Base-by-base conservation (phyloP, 2,888 invertebrate species). In the Drosophila peninsularis region DNA sequence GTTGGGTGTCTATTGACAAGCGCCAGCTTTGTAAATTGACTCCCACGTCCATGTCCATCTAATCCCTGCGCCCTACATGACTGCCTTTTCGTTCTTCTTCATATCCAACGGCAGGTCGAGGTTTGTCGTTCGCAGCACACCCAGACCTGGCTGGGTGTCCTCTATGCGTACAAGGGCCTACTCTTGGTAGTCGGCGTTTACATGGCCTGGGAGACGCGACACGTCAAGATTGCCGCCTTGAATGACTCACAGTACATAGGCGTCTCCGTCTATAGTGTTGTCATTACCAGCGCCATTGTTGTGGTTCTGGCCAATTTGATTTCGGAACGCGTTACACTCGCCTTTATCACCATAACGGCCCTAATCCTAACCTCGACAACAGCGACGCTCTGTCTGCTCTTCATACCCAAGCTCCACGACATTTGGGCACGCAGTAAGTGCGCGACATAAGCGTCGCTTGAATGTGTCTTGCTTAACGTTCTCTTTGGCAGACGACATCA, bases 191-290 rank as follows among this genome's bases (percentile, higher is more conserved):
- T 98, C 69, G 98, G 98, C 0, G 96, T 97, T 5, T 98, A 97
- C 93, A 98, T 98, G 98, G 98, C 98, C 0, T 98, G 98, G 98
- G 97, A 98, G 93, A 98, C 98, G 11, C 94, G 97, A 56, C 96
- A 96, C 91, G 97, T 98, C 27, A 97, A 98, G 93, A 97, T 98
- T 82, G 96, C 97, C 14, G 97, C 97, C 0, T 93, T 98, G 30
- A 98, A 98, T 93, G 98, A 98, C 93, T 98, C 98, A 6, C 97
- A 97, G 90, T 97, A 98, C 92, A 98, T 98, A 80, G 98, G 97
- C 13, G 96, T 98, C 91, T 97, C 97, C 82, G 98, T 98, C 0
- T 98, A 98, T 90, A 97, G 96, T 55, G 97, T 97, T 0, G 97
- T 98, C 54, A 96, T 98, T 74, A 96, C 96, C 50, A 97, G 97